phyloP scores from a whole-genome alignment of 2,113 vertebrate genomes.

The Oreocharis arfaki region DNA sequence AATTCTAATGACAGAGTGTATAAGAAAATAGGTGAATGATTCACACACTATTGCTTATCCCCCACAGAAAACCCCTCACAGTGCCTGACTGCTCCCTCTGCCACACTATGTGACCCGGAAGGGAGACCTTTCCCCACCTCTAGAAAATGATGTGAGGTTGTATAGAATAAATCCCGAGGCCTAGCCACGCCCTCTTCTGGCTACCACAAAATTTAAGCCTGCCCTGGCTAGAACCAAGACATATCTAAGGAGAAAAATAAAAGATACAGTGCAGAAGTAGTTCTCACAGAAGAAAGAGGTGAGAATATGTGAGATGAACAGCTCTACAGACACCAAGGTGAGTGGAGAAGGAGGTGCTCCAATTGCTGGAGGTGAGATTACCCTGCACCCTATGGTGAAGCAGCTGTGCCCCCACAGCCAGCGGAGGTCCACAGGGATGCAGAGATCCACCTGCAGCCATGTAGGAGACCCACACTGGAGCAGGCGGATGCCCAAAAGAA shows the following conservation, averaged over 20 bases:
- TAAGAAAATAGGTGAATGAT: background rate
- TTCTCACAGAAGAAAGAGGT: background rate
- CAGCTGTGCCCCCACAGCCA: background rate
- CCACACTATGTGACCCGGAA: background rate
- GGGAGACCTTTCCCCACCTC: background rate
- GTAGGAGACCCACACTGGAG: background rate
- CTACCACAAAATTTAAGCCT: too few relatives aligned
- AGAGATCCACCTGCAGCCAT: background rate
- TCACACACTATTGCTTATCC: fast-evolving
- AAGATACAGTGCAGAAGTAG: background rate
- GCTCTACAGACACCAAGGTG: background rate
- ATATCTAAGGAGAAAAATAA: background rate
- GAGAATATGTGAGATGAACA: background rate
- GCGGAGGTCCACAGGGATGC: background rate
- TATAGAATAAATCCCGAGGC: background rate
- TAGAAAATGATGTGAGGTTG: background rate
- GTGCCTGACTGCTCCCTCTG: background rate
- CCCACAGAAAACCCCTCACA: background rate
- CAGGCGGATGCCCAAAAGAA: background rate
- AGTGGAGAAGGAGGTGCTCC: background rate
- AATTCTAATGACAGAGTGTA: background rate
- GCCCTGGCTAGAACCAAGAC: background rate
- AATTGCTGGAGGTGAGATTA: background rate
- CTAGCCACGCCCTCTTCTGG: background rate
- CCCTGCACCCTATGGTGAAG: background rate